Evolutionary conservation across 1,140 invertebrate species (phyloP).

Genomic region (Propsilocerus akamusi): DNA sequence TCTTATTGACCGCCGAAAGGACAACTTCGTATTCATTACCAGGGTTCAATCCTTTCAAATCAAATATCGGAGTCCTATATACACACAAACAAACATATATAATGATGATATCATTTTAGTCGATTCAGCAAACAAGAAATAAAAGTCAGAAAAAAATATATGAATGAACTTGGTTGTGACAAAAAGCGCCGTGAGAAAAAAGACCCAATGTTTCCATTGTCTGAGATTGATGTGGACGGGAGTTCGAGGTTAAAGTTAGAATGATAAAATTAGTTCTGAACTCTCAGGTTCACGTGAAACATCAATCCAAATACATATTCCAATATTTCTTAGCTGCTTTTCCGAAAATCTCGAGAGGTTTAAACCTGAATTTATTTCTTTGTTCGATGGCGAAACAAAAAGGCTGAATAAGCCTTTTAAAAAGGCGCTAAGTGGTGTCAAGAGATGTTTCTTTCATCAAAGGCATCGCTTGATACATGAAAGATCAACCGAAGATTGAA

Average conservation of each 20-base stretch:
- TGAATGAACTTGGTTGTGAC: background rate
- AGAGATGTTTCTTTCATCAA: too few species aligned
- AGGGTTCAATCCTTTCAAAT: constrained; percentile 34
- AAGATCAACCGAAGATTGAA: too few species aligned
- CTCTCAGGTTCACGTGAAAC: background rate
- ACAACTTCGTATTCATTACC: constrained; percentile 39
- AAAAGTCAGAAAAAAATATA: background rate
- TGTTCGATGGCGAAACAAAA: too few species aligned
- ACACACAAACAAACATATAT: too few species aligned
- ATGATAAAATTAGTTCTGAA: background rate
- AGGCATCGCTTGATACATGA: too few species aligned
- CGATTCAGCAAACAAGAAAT: constrained; percentile 9
- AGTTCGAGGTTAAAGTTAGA: background rate
- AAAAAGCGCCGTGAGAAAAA: background rate
- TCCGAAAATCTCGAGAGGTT: too few species aligned
- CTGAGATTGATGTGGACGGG: background rate
- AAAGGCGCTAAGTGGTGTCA: too few species aligned
- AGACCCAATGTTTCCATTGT: too few species aligned
- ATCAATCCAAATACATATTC: too few species aligned
- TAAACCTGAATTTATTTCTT: too few species aligned
- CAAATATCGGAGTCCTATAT: constrained; percentile 29
- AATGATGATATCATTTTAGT: constrained; percentile 24
- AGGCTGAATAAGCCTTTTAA: too few species aligned
- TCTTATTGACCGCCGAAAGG: constrained; percentile 43
- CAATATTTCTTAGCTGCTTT: too few species aligned